Base-by-base conservation (phyloP, 2,113 vertebrate species). In the Brachionichthys hirsutus region DNA sequence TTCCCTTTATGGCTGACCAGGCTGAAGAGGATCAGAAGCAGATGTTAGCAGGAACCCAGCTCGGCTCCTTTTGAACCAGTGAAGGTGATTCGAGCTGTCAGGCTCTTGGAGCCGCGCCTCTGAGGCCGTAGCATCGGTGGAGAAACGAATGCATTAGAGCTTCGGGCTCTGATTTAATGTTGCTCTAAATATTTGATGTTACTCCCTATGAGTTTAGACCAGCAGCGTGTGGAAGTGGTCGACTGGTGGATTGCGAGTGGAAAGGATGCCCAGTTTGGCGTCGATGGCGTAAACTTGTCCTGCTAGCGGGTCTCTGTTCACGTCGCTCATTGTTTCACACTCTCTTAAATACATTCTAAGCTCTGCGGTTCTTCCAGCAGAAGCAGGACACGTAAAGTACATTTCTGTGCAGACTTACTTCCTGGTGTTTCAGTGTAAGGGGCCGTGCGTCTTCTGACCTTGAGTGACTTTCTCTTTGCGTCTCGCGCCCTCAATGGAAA, bases 31-130 rank as follows among this genome's bases (percentile, higher is more conserved):
- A 85, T 85, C 65, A 60, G 45, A 73, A 59, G 79, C 77, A 83
- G 70, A 79, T 81, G 80, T 86, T 72, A 30, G 19, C 60, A 75
- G 62, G 61, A 77, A 44, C 51, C 19, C n/a, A n/a, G n/a, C 19
- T 44, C 40, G 9, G 48, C 58, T 62, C 41, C 34, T 34, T 77
- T 79, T 83, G 71, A 81, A 80, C 40, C 14, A 1, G 40, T 69
- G 58, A 41, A 77, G 80, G 73, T 79, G 75, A 83, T 87, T 79
- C 63, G 68, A 70, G 52, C 52, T 69, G 74, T 68, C 73, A 60
- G 56, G 36, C 53, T 72, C 61, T 59, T 80, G 75, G 74, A 80
- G 67, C 52, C 10, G 48, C 10, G 48, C 57, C 61, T 81, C 58
- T 64, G 52, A 78, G 41, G 67, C 52, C 9, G 0, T 8, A 62